phyloP scores from a whole-genome alignment of 2,888 invertebrate species.

The Cecidostiba fungosa region DNA sequence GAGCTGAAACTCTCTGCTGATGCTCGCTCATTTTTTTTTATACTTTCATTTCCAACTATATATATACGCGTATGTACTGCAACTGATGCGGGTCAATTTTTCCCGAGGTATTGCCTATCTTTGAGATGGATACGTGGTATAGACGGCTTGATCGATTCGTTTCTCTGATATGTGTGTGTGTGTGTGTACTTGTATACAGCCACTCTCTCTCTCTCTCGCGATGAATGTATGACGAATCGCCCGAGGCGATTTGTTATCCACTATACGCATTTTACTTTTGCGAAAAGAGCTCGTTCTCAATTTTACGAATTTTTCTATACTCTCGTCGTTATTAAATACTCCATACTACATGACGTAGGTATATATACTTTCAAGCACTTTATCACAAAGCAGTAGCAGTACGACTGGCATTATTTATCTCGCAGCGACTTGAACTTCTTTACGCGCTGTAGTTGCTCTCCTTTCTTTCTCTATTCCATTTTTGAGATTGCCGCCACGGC shows the following conservation, averaged over 20 bases:
- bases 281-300: no score
- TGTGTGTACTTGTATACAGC: neutral
- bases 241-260: no score
- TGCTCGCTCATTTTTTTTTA: neutral
- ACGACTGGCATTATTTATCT: neutral
- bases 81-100: conserved; percentile 1
- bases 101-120: neutral
- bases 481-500: neutral
- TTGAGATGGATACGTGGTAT: neutral
- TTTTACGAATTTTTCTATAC: no score
- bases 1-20: neutral
- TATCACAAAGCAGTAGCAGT: no score
- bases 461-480: neutral
- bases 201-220: no score
- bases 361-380: no score
- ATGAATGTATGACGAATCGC: no score
- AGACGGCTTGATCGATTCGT: neutral
- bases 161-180: neutral
- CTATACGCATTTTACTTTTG: no score
- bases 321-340: no score
- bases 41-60: neutral
- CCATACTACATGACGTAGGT: no score
- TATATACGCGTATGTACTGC: neutral
- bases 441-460: neutral
- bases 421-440: neutral